Percentiles rank a stretch among this genome's conserved stretches.
Conservation (phyloP, 64 coral and sea anemone genomes). For the Trachythela sp. region DNA sequence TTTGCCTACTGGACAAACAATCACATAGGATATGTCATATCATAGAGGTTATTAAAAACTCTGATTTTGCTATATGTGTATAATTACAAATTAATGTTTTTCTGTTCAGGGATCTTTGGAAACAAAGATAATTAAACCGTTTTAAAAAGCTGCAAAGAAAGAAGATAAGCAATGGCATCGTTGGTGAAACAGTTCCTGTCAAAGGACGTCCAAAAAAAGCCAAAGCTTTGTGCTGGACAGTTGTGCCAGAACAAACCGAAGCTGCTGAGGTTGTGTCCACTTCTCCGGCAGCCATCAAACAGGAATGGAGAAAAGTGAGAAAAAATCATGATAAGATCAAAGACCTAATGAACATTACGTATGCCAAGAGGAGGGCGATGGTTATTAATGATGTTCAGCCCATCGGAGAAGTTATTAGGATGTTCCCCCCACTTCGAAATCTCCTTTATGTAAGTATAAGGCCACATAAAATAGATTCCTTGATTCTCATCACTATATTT, state of each 20-base stretch:
- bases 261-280: not conserved
- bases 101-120: not conserved
- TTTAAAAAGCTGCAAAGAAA: not conserved
- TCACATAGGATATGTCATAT: not conserved
- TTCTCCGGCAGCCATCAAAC: not conserved
- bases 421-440: constrained; percentile 24
- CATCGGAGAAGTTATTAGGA: not conserved
- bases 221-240: not conserved
- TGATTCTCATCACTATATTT: too few species aligned
- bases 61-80: too few species aligned
- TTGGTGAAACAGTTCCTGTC: not conserved
- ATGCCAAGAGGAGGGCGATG: not conserved
- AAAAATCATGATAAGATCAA: constrained; percentile 21
- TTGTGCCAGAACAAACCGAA: not conserved
- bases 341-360: not conserved
- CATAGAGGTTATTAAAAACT: not conserved
- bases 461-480: too few species aligned
- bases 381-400: not conserved
- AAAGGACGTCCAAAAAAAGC: not conserved
- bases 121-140: not conserved
- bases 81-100: not conserved
- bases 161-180: not conserved
- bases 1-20: not conserved
- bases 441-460: constrained; percentile 30
- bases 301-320: constrained; percentile 1